These are phyloP conservation scores for Orthosia gothica DNA, from an alignment of 2,888 invertebrate genomes.

Conservation along the genomic window DNA sequence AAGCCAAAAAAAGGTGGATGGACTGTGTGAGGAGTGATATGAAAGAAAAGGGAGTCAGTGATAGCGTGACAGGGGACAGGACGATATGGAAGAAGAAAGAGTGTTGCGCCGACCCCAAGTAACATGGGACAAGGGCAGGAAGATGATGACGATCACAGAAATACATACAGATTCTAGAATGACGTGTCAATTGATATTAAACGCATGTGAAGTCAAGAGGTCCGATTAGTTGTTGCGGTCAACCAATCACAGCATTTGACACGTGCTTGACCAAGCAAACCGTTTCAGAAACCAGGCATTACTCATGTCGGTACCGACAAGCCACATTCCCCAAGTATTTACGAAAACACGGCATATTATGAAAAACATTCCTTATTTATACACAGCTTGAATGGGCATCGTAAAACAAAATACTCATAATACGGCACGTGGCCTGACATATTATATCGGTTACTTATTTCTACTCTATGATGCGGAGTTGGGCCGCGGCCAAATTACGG, in stretches of 20 bases:
- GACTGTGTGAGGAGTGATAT: no score
- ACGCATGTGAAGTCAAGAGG: no score
- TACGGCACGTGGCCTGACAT: slow-evolving; percentile 49
- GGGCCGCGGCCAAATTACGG: slow-evolving; percentile 60
- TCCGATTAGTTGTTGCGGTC: no score
- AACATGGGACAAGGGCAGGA: no score
- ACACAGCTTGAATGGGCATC: slow-evolving; percentile 38
- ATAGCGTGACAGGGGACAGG: no score
- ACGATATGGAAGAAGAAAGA: no score
- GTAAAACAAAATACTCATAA: slow-evolving; percentile 45
- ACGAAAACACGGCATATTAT: slow-evolving; percentile 28
- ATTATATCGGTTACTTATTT: slow-evolving; percentile 56
- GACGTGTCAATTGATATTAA: no score
- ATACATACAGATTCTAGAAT: no score
- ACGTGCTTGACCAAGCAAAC: background rate
- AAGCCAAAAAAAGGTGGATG: no score
- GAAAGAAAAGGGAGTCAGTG: no score
- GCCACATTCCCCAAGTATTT: background rate
- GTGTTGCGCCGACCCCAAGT: no score
- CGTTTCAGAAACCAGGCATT: background rate
- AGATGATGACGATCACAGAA: no score
- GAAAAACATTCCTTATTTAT: slow-evolving; percentile 25
- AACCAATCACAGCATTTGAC: background rate
- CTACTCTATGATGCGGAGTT: slow-evolving; percentile 56
- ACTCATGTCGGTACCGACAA: background rate